Base-by-base conservation (phyloP, 2,888 invertebrate species). In the Tetrapedia diversipes region DNA sequence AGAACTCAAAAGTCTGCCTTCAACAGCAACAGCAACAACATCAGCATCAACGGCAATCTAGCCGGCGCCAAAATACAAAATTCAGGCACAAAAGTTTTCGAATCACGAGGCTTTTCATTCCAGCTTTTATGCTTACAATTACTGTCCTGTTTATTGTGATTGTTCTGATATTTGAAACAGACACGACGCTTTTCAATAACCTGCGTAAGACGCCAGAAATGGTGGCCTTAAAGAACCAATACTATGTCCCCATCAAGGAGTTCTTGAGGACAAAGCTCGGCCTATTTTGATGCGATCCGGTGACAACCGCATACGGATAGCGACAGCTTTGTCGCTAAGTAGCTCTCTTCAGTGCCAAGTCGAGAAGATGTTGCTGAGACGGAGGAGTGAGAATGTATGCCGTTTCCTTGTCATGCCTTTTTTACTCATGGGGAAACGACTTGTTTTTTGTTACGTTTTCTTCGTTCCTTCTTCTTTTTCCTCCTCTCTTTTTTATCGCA, bases 241-340 rank as follows among this genome's bases (percentile, higher is more conserved):
- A 97, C 92, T 97, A 97, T 92, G 95, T 95, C 87, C 97, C 97
- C 29, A 93, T 96, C 69, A 97, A 97, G 91, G 95, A 96, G 89
- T 96, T 95, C 92, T 92, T 96, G 83, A 94, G 94, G 88, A 93
- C 93, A 86, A 95, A 94, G 89, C 92, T 95, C 73, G 92, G 94
- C 89, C 92, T 95, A 88, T 95, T 95, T 89, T 95, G 94, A 95
- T 94, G 86, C 77, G 79, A 75, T 57, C 69, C 51, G 65, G 69
- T 60, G 60, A 75, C 75, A 69, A 72, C 76, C 78, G 73, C 65
- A 74, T 77, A 71, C 69, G 77, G 75, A 63, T 77, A 78, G 77
- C 79, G n/a, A n/a, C n/a, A n/a, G 75, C 77, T 77, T 78, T 66
- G 81, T 81, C 74, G 69, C 81, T 63, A 68, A 54, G 64, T 85